Percentiles rank a stretch among this genome's conserved stretches.
phyloP scores from a whole-genome alignment of 2,888 invertebrate species.

The Tridacna crocea region DNA sequence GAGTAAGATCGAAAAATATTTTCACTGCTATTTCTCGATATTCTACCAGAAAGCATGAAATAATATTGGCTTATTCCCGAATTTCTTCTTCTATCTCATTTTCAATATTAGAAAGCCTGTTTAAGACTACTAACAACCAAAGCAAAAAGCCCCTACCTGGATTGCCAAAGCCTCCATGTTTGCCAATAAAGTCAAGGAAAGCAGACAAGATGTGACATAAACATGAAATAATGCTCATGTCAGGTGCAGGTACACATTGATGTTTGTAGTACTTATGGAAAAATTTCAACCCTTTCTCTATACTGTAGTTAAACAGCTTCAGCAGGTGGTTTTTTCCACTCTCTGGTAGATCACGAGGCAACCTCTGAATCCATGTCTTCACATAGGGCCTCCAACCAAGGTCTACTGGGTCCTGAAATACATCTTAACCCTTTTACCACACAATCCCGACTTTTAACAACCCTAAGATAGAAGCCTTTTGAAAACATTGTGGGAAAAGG shows the following conservation, averaged over 20 bases:
- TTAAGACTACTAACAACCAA: background rate
- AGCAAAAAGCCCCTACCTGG: conserved; percentile 72
- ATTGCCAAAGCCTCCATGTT: conserved; percentile 82
- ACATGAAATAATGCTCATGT: conserved; percentile 77
- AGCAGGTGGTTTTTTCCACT: conserved; percentile 80
- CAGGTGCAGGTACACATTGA: conserved; percentile 79
- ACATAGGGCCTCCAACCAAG: conserved; percentile 83
- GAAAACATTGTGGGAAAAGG: background rate
- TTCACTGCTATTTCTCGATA: no score
- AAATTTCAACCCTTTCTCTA: conserved; percentile 81
- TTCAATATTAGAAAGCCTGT: no score
- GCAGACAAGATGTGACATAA: conserved; percentile 82
- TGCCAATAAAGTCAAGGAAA: conserved; percentile 81
- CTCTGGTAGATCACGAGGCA: conserved; percentile 81
- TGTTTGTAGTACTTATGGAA: conserved; percentile 72
- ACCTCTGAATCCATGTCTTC: conserved; percentile 80
- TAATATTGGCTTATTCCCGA: no score
- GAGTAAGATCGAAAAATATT: no score
- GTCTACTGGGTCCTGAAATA: conserved; percentile 82
- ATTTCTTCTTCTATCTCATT: no score
- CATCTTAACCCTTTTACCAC: no score
- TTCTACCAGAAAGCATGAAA: no score
- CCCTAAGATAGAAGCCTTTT: no score
- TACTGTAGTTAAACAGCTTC: conserved; percentile 79
- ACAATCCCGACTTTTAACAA: no score